Base-by-base conservation (phyloP, 1,140 invertebrate species). In the Trialeurodes vaporariorum region DNA sequence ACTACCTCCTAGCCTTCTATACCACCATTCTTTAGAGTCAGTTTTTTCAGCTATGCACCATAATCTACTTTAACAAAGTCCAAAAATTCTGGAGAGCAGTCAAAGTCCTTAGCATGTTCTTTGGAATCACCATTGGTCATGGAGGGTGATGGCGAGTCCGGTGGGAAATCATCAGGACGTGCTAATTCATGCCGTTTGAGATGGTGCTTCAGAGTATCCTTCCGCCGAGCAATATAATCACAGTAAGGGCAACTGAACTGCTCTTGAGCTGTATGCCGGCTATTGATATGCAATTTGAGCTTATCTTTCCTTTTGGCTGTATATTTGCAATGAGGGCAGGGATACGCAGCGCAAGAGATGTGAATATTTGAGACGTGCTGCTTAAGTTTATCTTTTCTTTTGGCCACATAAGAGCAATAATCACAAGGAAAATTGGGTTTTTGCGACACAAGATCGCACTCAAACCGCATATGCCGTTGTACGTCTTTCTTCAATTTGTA, bases 361-460 rank as follows among this genome's bases (percentile, higher is more conserved):
- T 71, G 70, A 25, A 65, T 71, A 26, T 69, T 64, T 21, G 74
- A 75, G n/a, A 79, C 69, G 61, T 78, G 77, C 0, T 76, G 78
- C 69, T 79, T 81, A 58, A 79, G 66, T 34, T 75, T 73, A n/a
- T 72, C 75, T 59, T 76, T 78, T 67, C 77, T 73, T 68, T 78
- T 79, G 1, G 76, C 73, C 61, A 67, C 75, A 67, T 79, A 77
- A 25, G 77, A 75, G 66, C 80, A 81, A 67, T 79, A 61, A 5
- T 76, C 77, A 66, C 83, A 84, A 11, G 78, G 75, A 73, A 81
- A 84, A 72, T 79, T 76, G 1, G 82, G 81, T 12, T 77, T 76
- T 17, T 49, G 34, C 34, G 34, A 49, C 5, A 49, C 34, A 5
- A 81, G 78, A 24, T 81, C 81, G 68, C 83, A 85, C 67, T 84